These are phyloP conservation scores for Spondyliosoma cantharus DNA, from an alignment of 2,797 vertebrate species.

Conservation along the genomic window DNA sequence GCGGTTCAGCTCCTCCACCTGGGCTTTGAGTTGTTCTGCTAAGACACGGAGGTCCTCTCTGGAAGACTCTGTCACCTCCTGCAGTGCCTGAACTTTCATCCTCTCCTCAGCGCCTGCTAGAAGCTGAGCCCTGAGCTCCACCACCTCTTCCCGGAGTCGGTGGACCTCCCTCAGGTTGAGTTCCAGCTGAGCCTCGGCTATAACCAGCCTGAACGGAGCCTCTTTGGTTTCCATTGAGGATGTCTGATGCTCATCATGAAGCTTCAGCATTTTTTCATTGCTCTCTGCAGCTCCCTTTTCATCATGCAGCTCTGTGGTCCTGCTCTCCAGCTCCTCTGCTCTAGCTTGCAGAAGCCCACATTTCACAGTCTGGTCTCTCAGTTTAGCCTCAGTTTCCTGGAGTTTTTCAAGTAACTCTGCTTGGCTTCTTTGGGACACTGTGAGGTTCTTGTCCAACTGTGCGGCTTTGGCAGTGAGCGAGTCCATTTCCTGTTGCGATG, in stretches of 20 bases:
- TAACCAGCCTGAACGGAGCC: slow-evolving; percentile 75
- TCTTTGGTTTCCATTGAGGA: slow-evolving; percentile 73
- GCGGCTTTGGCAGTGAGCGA: slow-evolving; percentile 76
- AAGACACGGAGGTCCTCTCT: slow-evolving; percentile 85
- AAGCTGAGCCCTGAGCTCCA: slow-evolving; percentile 86
- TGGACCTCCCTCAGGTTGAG: slow-evolving; percentile 83
- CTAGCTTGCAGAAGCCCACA: slow-evolving; percentile 79
- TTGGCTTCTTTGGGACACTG: slow-evolving; percentile 79
- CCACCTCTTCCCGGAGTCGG: slow-evolving; percentile 83
- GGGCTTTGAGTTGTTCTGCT: slow-evolving; percentile 85
- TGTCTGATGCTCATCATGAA: slow-evolving; percentile 43
- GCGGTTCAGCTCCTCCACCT: slow-evolving; percentile 89
- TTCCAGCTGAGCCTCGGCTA: slow-evolving; percentile 88
- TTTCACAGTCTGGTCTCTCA: slow-evolving; percentile 74
- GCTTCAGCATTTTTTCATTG: slow-evolving; percentile 72
- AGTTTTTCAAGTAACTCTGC: slow-evolving; percentile 81
- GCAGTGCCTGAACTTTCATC: slow-evolving; percentile 85
- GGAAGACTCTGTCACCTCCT: slow-evolving; percentile 81
- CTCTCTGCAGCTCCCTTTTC: slow-evolving; percentile 83
- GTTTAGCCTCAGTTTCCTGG: slow-evolving; percentile 72
- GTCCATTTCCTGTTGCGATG: slow-evolving; percentile 82
- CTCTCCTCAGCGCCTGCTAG: slow-evolving; percentile 80
- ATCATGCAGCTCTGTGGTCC: slow-evolving; percentile 66
- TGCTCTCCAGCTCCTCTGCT: slow-evolving; percentile 75
- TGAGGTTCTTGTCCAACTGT: slow-evolving; percentile 82